phyloP scores from a whole-genome alignment of 2,797 vertebrate species.

The Peromyscus aztecus region DNA sequence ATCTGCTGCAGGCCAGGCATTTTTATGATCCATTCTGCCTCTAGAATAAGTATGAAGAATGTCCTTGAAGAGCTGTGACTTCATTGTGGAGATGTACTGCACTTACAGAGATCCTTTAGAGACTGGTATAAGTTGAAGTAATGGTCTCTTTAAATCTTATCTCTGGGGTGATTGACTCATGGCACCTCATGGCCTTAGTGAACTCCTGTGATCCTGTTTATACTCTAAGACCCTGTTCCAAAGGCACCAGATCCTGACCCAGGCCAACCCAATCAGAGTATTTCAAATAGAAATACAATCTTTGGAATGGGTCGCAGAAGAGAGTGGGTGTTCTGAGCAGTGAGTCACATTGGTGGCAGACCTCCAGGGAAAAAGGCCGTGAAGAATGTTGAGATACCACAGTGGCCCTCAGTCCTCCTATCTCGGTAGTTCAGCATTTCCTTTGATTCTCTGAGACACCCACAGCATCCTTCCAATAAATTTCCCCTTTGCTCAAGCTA shows the following conservation, averaged over 20 bases:
- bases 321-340: neutral
- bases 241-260: neutral
- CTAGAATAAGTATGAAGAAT: slow-evolving; percentile 25
- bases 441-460: slow-evolving; percentile 72
- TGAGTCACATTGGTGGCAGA: slow-evolving; percentile 71
- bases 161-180: neutral
- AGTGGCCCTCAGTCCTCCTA: slow-evolving; percentile 50
- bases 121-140: neutral
- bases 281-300: slow-evolving; percentile 37
- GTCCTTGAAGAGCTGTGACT: neutral
- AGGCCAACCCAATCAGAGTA: neutral
- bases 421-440: slow-evolving; percentile 72
- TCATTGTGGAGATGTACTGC: neutral
- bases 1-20: neutral
- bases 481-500: slow-evolving; percentile 65
- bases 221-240: neutral
- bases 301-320: slow-evolving; percentile 16
- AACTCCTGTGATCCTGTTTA: neutral
- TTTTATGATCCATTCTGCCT: slow-evolving; percentile 1
- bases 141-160: neutral
- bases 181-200: neutral
- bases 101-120: neutral
- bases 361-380: slow-evolving; percentile 54
- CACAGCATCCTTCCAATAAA: slow-evolving; percentile 69
- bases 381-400: slow-evolving; percentile 56